Evolutionary conservation across 2,113 vertebrate genomes (phyloP).

Genomic region (Chelonoidis abingdonii): DNA sequence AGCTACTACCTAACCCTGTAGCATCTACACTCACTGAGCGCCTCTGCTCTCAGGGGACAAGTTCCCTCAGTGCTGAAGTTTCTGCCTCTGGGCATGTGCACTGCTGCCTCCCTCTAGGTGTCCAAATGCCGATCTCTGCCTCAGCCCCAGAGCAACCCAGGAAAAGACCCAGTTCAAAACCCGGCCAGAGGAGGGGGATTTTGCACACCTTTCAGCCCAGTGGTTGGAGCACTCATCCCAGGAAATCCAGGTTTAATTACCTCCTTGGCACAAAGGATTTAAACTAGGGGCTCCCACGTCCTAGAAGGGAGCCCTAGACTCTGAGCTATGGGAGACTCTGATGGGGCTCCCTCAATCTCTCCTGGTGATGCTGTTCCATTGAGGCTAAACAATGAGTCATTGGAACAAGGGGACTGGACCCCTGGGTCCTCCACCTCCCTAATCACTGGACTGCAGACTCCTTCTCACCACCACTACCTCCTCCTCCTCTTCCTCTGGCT

Average conservation of each 20-base stretch:
- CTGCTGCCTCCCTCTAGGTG: neutral
- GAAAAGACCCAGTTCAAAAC: neutral
- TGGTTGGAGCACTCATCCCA: neutral
- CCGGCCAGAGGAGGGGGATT: neutral
- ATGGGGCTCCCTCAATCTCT: neutral
- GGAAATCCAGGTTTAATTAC: neutral
- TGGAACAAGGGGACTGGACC: neutral
- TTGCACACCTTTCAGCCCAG: neutral
- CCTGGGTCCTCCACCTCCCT: neutral
- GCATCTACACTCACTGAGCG: too few species aligned
- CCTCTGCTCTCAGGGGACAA: neutral
- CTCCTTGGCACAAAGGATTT: neutral
- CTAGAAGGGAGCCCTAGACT: neutral
- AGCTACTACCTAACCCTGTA: neutral
- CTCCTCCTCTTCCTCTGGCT: neutral
- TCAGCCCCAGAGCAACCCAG: too few species aligned
- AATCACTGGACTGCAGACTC: neutral
- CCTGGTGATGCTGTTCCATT: neutral
- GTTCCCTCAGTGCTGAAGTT: neutral
- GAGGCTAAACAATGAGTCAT: neutral
- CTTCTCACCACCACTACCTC: neutral
- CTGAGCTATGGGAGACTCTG: neutral
- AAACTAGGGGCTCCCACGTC: neutral
- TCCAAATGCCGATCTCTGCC: neutral
- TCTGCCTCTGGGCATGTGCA: neutral